A percentile compares a stretch with the other conserved stretches of the same genome.
These are phyloP conservation scores for Podiceps cristatus DNA, from an alignment of 2,113 vertebrate species.

Conservation along the genomic window DNA sequence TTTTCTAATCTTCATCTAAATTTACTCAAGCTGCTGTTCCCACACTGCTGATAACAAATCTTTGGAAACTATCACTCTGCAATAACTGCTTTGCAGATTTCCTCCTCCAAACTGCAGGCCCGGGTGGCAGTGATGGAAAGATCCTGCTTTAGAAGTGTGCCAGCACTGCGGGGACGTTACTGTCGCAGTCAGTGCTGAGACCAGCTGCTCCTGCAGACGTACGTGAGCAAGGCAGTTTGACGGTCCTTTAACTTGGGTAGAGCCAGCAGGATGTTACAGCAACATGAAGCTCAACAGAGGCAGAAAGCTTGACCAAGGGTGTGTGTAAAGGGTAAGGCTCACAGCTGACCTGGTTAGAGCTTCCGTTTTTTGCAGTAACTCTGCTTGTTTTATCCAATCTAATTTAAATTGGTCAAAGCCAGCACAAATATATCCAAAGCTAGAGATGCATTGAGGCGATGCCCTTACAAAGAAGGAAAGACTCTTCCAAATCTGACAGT, in stretches of 20 bases:
- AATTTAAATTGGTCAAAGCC: neutral
- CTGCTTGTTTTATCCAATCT: neutral
- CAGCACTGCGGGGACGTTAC: neutral
- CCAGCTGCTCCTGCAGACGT: fast-evolving
- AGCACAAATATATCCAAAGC: neutral
- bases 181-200: neutral
- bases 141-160: neutral
- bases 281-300: neutral
- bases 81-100: neutral
- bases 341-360: neutral
- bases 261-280: neutral
- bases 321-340: neutral
- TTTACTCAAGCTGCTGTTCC: neutral
- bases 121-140: neutral
- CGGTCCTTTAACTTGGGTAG: neutral
- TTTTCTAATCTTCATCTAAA: slow-evolving; percentile 16
- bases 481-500: neutral
- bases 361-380: neutral
- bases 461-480: neutral
- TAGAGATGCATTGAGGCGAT: neutral
- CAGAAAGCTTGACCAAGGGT: neutral
- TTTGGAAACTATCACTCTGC: neutral
- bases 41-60: neutral
- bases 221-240: neutral
- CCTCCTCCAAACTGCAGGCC: neutral